Conservation (phyloP, 2,888 invertebrate species). For the Nephrotoma flavescens region DNA sequence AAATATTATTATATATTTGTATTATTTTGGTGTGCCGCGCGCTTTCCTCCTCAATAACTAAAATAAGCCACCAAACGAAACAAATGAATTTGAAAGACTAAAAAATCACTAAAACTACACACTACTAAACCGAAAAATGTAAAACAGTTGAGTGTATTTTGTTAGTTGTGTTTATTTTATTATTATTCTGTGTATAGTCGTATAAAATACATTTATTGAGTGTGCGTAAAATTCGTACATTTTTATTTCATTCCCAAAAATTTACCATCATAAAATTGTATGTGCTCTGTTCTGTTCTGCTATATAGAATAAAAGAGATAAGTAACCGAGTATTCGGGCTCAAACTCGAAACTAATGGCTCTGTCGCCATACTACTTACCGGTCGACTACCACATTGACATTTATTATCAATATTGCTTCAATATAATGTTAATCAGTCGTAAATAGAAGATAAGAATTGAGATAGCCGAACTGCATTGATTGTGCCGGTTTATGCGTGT, state of each 20-base stretch:
- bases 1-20: background rate
- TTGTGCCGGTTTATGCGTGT: too few relatives aligned
- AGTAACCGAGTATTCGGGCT: too few relatives aligned
- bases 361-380: too few relatives aligned
- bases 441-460: too few relatives aligned
- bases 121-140: background rate
- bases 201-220: background rate
- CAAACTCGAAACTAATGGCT: too few relatives aligned
- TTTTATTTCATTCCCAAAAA: too few relatives aligned
- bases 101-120: background rate
- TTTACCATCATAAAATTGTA: background rate
- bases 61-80: background rate
- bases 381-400: too few relatives aligned
- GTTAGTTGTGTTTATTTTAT: background rate
- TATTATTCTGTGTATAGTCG: background rate
- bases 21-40: background rate
- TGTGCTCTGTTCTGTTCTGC: too few relatives aligned
- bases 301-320: too few relatives aligned
- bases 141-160: background rate
- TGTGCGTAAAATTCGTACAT: background rate
- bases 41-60: background rate
- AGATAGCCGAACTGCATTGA: too few relatives aligned
- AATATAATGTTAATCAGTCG: too few relatives aligned
- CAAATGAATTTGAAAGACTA: background rate
- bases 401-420: too few relatives aligned